Evolutionary conservation across 53 echinoderm and acorn worm species (phyloP).

Genomic region (Patiria pectinifera): DNA sequence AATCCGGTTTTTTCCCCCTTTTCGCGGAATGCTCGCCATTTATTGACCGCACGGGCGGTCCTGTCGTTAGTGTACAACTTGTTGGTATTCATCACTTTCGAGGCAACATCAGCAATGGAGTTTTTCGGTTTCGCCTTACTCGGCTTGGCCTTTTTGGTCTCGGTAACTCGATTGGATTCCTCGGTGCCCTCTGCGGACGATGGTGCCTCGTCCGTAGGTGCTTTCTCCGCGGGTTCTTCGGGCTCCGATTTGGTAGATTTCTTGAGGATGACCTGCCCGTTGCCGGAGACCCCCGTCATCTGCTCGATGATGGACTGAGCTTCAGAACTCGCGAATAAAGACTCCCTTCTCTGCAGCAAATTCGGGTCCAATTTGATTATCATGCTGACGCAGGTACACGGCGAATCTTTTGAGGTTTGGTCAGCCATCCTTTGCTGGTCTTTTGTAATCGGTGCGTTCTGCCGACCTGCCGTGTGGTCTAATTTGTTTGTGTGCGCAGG

Average conservation of each 20-base stretch:
- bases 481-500: too few relatives aligned
- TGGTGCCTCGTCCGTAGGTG: neutral
- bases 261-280: conserved; percentile 1
- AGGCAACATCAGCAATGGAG: neutral
- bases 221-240: neutral
- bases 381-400: conserved; percentile 9
- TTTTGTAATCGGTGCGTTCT: neutral
- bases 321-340: conserved; percentile 16
- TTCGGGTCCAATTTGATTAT: conserved; percentile 23
- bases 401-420: neutral
- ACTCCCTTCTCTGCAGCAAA: neutral
- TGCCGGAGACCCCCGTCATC: conserved; percentile 11
- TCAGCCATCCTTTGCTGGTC: neutral
- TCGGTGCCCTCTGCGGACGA: neutral
- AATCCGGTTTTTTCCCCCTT: neutral
- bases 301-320: conserved; percentile 39
- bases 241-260: neutral
- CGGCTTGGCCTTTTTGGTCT: neutral
- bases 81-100: neutral
- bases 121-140: neutral
- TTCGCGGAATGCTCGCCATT: conserved; percentile 17
- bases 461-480: neutral
- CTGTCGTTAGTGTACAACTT: conserved; percentile 23
- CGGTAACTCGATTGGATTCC: neutral
- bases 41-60: conserved; percentile 3